Conservation (phyloP, 2,888 invertebrate genomes). For the Drosophila borborema region DNA sequence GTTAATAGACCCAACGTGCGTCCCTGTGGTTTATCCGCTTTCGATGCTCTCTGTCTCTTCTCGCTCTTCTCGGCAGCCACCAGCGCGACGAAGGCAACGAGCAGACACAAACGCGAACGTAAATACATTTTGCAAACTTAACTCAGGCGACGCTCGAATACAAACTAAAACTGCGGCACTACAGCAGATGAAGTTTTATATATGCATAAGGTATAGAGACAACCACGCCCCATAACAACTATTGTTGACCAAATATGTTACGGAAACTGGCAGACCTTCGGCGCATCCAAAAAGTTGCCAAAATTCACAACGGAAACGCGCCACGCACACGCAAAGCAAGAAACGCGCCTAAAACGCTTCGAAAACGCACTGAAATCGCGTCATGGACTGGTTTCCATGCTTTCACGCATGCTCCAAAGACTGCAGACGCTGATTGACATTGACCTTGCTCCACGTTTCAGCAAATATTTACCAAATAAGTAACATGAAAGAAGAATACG, state of each 20-base stretch:
- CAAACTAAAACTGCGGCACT: constrained; percentile 56
- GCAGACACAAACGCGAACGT: constrained; percentile 34
- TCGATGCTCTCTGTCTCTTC: constrained; percentile 22
- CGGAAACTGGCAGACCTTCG: constrained; percentile 72
- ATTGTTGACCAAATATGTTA: constrained; percentile 70
- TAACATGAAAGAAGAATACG: neutral
- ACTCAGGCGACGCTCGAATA: constrained; percentile 13
- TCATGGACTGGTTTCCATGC: constrained; percentile 68
- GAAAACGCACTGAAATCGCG: constrained; percentile 43
- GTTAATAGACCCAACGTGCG: constrained; percentile 65
- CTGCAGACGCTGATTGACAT: constrained; percentile 58
- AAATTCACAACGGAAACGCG: constrained; percentile 18
- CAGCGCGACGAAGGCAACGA: constrained; percentile 43
- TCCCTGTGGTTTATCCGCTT: constrained; percentile 47
- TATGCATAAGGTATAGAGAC: constrained; percentile 17
- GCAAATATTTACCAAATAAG: constrained; percentile 33
- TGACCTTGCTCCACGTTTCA: constrained; percentile 67
- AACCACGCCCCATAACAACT: constrained; percentile 29
- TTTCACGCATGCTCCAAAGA: constrained; percentile 44
- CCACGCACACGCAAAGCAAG: constrained; percentile 10
- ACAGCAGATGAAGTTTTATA: constrained; percentile 57
- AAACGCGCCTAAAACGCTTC: neutral
- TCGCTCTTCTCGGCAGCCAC: constrained; percentile 36
- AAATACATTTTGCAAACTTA: constrained; percentile 50
- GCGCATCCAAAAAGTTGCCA: constrained; percentile 18